phyloP scores from a whole-genome alignment of 2,113 vertebrate species.

The Physeter macrocephalus region DNA sequence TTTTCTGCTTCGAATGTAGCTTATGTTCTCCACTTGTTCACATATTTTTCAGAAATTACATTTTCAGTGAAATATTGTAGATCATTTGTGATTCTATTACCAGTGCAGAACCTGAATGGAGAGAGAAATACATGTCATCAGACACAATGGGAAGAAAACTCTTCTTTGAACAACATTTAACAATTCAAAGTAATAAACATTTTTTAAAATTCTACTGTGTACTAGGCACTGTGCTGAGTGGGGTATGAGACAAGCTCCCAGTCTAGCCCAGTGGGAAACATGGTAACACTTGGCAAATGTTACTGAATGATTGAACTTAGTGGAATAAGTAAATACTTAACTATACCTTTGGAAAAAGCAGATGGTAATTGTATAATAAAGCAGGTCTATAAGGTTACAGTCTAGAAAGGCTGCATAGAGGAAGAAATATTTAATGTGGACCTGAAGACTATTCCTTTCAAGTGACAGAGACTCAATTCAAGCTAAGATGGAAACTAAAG shows the following conservation, averaged over 20 bases:
- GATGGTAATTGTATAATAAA: background rate
- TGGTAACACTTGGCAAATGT: background rate
- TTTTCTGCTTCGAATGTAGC: slow-evolving; percentile 22
- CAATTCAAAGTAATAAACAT: slow-evolving; percentile 21
- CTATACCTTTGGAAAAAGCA: background rate
- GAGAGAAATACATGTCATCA: background rate
- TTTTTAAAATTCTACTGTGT: background rate
- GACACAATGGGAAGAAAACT: background rate
- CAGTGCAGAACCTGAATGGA: slow-evolving; percentile 2
- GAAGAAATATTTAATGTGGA: slow-evolving; percentile 30
- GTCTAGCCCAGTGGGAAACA: background rate
- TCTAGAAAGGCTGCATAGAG: background rate
- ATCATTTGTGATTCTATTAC: slow-evolving; percentile 40
- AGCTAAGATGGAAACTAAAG: background rate
- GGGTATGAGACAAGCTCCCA: background rate
- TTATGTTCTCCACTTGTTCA: slow-evolving; percentile 19
- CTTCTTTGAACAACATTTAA: background rate
- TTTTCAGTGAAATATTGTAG: slow-evolving; percentile 48
- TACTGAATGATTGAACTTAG: background rate
- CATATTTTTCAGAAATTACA: slow-evolving; percentile 23
- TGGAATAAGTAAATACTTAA: background rate
- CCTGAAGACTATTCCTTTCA: slow-evolving; percentile 21
- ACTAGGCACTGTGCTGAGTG: background rate
- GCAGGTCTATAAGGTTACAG: background rate
- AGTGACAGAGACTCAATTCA: background rate